Base-by-base conservation (phyloP, 2,888 invertebrate species). In the Ophion ventricosus region DNA sequence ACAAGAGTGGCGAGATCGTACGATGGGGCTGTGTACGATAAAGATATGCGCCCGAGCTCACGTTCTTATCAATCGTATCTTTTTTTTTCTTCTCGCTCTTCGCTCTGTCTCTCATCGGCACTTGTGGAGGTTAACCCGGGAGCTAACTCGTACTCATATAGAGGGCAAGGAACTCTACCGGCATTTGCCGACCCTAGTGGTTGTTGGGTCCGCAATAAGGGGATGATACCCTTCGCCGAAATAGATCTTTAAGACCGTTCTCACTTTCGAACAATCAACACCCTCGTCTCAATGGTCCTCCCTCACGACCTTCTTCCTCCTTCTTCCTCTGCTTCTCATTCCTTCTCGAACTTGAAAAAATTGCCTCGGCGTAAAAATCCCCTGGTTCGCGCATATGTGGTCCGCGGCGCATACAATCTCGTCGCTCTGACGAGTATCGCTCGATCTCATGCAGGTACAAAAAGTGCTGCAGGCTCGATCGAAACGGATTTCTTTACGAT, bases 61-160 rank as follows among this genome's bases (percentile, higher is more conserved):
- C 43, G n/a, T 43, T 49, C 40, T 75, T 84, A 79, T 82, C 82
- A 79, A 82, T 79, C 59, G 74, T 59, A 78, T 70, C 75, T 74
- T 23, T 63, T 72, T 26, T 26, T 54, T 49, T 17, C 57, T 23
- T 26, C 43, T 61, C 76, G 25, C 43, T 54, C n/a, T 14, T 25
- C 64, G 29, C 10, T 20, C 11, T 23, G n/a, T 5, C 63, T 29
- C 3, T 11, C 40, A n/a, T 20, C 29, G 64, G 26, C 64, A n/a
- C 64, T 20, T 64, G 40, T 17, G 54, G 17, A 54, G 14, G 29
- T 54, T 23, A 23, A 35, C 35, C n/a, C n/a, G n/a, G n/a, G n/a
- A n/a, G n/a, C n/a, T n/a, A n/a, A n/a, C n/a, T n/a, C n/a, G n/a
- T n/a, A n/a, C n/a, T n/a, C n/a, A n/a, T n/a, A n/a, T n/a, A n/a